Evolutionary conservation across 1,140 invertebrate species (phyloP).

Genomic region (Mya arenaria): DNA sequence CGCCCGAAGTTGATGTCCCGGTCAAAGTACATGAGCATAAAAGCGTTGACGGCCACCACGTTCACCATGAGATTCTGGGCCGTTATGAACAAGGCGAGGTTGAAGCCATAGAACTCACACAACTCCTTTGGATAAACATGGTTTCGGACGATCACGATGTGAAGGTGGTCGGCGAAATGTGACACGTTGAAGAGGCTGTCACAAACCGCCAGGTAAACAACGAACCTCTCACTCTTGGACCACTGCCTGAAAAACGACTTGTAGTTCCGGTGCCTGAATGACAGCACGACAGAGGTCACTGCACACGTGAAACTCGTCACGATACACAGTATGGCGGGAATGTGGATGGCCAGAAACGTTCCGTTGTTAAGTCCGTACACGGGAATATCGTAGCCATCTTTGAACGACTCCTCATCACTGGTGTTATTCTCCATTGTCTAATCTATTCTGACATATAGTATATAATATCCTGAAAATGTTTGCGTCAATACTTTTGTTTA

Average conservation of each 20-base stretch:
- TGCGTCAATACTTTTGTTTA: too few species aligned
- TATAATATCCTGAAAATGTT: too few species aligned
- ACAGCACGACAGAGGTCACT: slow-evolving; percentile 37
- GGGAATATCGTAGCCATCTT: slow-evolving; percentile 50
- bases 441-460: too few species aligned
- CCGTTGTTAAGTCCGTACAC: slow-evolving; percentile 53
- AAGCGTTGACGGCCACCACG: slow-evolving; percentile 58
- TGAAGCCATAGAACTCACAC: slow-evolving; percentile 58
- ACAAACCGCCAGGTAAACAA: slow-evolving; percentile 60
- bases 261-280: slow-evolving; percentile 45
- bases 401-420: not conserved
- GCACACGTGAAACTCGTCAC: slow-evolving; percentile 52
- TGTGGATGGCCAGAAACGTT: slow-evolving; percentile 54
- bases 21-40: slow-evolving; percentile 56
- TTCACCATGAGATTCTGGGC: slow-evolving; percentile 61
- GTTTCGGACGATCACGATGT: slow-evolving; percentile 53
- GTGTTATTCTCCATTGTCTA: too few species aligned
- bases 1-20: slow-evolving; percentile 55
- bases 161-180: slow-evolving; percentile 55
- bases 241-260: slow-evolving; percentile 47
- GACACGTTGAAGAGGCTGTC: slow-evolving; percentile 58
- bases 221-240: slow-evolving; percentile 59
- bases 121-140: slow-evolving; percentile 51
- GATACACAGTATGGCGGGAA: slow-evolving; percentile 58
- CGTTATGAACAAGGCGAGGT: slow-evolving; percentile 50